Conservation (phyloP, 2,888 invertebrate genomes). For the Hyposoter didymator region DNA sequence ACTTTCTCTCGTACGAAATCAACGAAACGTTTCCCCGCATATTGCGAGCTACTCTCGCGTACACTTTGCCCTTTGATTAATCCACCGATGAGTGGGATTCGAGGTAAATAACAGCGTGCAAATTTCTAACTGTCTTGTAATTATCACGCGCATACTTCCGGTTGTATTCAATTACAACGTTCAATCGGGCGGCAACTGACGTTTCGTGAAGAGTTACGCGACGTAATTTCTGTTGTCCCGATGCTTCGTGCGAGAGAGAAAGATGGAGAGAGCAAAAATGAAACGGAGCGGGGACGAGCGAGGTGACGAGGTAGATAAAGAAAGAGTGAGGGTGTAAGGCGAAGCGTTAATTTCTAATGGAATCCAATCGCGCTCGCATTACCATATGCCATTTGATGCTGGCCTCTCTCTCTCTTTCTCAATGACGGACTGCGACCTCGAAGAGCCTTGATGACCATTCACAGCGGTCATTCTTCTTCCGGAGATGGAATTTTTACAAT, state of each 20-base stretch:
- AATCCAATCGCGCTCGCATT: conserved; percentile 64
- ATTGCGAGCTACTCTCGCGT: neutral
- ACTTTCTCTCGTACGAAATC: neutral
- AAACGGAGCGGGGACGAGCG: neutral
- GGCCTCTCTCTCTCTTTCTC: conserved; percentile 17
- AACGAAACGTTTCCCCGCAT: neutral
- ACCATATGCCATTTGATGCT: conserved; percentile 20
- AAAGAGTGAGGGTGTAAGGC: conserved; percentile 22
- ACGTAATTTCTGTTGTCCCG: conserved; percentile 58
- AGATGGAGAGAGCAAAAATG: neutral
- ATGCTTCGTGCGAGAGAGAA: neutral
- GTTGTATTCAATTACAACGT: conserved; percentile 54
- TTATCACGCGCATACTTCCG: conserved; percentile 53
- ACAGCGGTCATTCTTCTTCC: neutral
- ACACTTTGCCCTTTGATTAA: conserved; percentile 50
- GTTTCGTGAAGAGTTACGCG: conserved; percentile 50
- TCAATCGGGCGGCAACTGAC: conserved; percentile 31
- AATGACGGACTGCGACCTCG: conserved; percentile 33
- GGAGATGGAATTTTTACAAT: too few species aligned
- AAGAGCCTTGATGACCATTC: conserved; percentile 10
- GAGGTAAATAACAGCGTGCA: conserved; percentile 28
- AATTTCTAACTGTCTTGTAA: conserved; percentile 53
- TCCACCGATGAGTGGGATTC: conserved; percentile 31
- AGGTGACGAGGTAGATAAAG: neutral
- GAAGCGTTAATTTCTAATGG: conserved; percentile 61